These are phyloP conservation scores for Hoplostethus mediterraneus DNA, from an alignment of 2,797 vertebrate species.

Conservation along the genomic window DNA sequence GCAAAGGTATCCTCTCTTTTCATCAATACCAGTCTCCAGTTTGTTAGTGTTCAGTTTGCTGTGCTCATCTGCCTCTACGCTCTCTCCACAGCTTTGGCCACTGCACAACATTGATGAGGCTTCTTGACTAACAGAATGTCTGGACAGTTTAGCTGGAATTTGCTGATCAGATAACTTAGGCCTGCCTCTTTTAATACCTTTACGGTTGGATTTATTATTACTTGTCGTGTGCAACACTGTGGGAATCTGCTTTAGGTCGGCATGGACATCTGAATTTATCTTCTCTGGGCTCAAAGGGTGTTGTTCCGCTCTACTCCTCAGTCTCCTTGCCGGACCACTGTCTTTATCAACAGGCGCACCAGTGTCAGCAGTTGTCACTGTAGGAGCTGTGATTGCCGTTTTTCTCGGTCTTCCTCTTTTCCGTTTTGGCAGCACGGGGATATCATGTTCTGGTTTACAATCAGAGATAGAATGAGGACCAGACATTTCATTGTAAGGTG, in stretches of 20 bases:
- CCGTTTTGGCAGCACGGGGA: slow-evolving; percentile 34
- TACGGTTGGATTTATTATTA: neutral
- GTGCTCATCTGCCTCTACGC: slow-evolving; percentile 26
- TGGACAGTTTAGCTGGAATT: slow-evolving; percentile 55
- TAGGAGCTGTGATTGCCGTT: neutral
- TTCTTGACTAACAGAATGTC: slow-evolving; percentile 46
- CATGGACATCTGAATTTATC: slow-evolving; percentile 2
- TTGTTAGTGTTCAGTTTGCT: slow-evolving; percentile 10
- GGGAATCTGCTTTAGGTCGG: neutral
- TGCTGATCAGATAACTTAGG: slow-evolving; percentile 38
- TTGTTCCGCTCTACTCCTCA: slow-evolving; percentile 56
- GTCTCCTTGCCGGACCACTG: slow-evolving; percentile 28
- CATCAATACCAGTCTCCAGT: slow-evolving; percentile 11
- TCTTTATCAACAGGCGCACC: slow-evolving; percentile 12
- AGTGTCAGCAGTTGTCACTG: neutral
- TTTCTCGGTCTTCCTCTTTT: slow-evolving; percentile 66
- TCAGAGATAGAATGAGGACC: slow-evolving; percentile 13
- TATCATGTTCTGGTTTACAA: slow-evolving; percentile 10
- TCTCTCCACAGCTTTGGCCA: neutral
- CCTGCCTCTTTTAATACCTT: slow-evolving; percentile 46
- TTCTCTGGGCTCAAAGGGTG: slow-evolving; percentile 14
- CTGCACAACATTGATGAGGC: neutral
- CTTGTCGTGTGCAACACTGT: neutral
- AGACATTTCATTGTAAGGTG: slow-evolving; percentile 25
- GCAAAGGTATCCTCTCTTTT: neutral